Evolutionary conservation across 2,888 invertebrate species (phyloP), one percentile per base, ranked within the genome.

Genomic region (Schrankia costaestrigalis): DNA sequence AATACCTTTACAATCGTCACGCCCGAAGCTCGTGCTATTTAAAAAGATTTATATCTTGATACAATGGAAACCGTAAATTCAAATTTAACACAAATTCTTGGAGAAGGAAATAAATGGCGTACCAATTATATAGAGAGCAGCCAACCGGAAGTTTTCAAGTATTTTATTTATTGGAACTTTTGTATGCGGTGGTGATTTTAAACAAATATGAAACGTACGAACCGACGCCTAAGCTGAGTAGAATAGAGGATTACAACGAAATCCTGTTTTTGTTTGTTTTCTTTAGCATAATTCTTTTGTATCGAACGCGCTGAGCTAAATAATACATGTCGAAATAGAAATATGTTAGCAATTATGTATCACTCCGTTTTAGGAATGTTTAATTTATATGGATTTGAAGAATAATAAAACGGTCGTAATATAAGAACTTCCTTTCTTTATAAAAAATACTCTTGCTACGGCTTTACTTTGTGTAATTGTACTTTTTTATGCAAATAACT

Each of bases 231-330:
- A 78, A 84, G 83, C 78, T 64, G 71, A 41, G 56, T 58, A 78
- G 79, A 81, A 83, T 75, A 50, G 75, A 66, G 76, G 81, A 84
- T 86, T 86, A 85, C 78, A 72, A 45, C 66, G 76, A 81, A 86
- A 87, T 78, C 80, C 78, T 83, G 84, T 86, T 84, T 82, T 86
- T 87, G 85, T 86, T 86, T 87, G 80, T 86, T 84, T 86, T 81
- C 84, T 85, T 85, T 78, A 48, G 42, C 50, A 53, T 79, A 74
- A 80, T 72, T 71, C 81, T 71, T 74, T 83, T 82, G 76, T 81
- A 57, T 53, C 35, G 53, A 46, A 50, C 38, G 55, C 26, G 45
- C 34, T 19, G 25, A 29, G 32, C 19, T 35, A 37, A 26, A 34
- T 41, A 47, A 46, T 57, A 24, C 30, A 29, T 19, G 17, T 24